These are phyloP conservation scores for Notothenia coriiceps DNA, from an alignment of 2,113 vertebrate species.

Conservation along the genomic window DNA sequence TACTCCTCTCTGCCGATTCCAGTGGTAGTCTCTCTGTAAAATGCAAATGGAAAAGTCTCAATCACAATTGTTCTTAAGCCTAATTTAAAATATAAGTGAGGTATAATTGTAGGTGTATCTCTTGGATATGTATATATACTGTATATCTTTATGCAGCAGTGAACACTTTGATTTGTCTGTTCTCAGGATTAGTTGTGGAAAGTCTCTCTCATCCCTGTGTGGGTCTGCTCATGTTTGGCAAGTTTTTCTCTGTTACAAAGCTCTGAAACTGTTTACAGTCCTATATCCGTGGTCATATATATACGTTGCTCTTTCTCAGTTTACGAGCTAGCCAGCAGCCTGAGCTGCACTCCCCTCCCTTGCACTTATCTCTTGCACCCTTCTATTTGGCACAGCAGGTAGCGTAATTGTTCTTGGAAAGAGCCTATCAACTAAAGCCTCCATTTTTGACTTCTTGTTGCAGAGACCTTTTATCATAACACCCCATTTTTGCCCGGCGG, in stretches of 20 bases:
- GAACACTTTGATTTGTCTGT: conserved; percentile 6
- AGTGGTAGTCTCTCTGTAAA: conserved; percentile 13
- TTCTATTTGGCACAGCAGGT: conserved; percentile 75
- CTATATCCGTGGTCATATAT: conserved; percentile 45
- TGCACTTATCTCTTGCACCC: conserved; percentile 70
- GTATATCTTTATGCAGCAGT: not conserved
- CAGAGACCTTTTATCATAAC: conserved; percentile 67
- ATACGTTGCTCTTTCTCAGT: conserved; percentile 52
- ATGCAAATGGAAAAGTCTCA: conserved; percentile 44
- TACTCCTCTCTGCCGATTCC: conserved; percentile 41
- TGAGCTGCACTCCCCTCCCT: conserved; percentile 46
- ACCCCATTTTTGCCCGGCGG: conserved; percentile 48
- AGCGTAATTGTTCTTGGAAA: conserved; percentile 69
- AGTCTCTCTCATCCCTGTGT: conserved; percentile 1
- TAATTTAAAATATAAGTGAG: conserved; percentile 6
- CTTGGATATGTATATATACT: conserved; percentile 2
- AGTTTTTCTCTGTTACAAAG: conserved; percentile 22
- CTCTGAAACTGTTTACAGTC: conserved; percentile 54
- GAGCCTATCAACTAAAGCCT: conserved; percentile 57
- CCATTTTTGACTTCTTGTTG: conserved; percentile 63
- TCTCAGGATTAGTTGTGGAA: conserved; percentile 3
- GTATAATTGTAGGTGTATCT: conserved; percentile 20
- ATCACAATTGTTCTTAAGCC: conserved; percentile 29
- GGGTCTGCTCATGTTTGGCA: not conserved
- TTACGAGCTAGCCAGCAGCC: conserved; percentile 67